Base-by-base conservation (phyloP, 2,113 vertebrate genomes). In the Nothoprocta perdicaria region DNA sequence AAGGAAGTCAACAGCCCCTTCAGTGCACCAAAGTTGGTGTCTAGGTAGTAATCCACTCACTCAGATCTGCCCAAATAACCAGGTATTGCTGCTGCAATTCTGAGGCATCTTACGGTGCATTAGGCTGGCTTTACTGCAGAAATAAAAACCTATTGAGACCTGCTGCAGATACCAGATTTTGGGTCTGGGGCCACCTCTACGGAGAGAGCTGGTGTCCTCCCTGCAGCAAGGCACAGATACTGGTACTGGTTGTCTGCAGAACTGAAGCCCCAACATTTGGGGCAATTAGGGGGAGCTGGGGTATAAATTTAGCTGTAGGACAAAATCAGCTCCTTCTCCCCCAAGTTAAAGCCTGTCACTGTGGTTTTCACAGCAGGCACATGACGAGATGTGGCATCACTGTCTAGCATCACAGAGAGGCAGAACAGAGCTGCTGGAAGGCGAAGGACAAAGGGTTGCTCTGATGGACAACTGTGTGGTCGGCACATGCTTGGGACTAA, bases 81-180 rank as follows among this genome's bases (percentile, higher is more conserved):
- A 53, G 14, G 41, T 52, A 12, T 60, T 67, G 41, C 52, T 90
- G 14, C 45, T 78, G 55, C n/a, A 5, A 35, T 57, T 57, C 53
- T 14, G 40, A 69, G 63, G 41, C 1, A 1, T 12, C 40, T 76
- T 38, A 43, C 0, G 0, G 35, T 10, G 27, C 24, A 13, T 77
- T 69, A 69, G 22, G 24, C 21, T 69, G 77, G 43, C 45, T 45
- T 26, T 68, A 10, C 43, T 76, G 22, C 38, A 76, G 58, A 21
- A 43, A 11, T 7, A 21, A 43, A 38, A 53, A 79, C 31, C 23
- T 21, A 15, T 40, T 43, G 48, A 77, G 75, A 77, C 16, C 53
- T 43, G 7, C 12, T 46, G 35, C 11, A 66, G 29, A 22, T 58
- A 43, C 22, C 35, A 8, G 46, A 7, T 40, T 53, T 85, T 11